These are phyloP conservation scores for Malurus splendens DNA, from an alignment of 2,797 vertebrate genomes.

Conservation along the genomic window DNA sequence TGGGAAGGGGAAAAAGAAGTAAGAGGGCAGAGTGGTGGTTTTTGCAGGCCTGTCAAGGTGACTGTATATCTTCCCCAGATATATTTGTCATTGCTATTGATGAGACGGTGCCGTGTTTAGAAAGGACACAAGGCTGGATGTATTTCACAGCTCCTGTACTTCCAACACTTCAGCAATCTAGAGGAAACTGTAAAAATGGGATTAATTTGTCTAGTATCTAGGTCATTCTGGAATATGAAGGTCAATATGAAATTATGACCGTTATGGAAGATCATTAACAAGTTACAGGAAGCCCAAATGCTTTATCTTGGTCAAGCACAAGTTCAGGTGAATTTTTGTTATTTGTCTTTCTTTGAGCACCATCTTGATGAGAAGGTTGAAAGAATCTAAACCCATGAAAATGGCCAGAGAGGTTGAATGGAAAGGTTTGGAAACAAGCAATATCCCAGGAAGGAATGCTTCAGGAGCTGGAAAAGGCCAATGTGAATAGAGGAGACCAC, in stretches of 20 bases:
- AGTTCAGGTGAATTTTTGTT: background rate
- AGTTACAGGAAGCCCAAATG: background rate
- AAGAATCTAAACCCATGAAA: background rate
- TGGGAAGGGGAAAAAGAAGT: background rate
- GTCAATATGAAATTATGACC: background rate
- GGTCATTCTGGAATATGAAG: background rate
- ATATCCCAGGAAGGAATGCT: background rate
- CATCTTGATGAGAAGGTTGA: background rate
- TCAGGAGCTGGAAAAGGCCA: slow-evolving; percentile 17
- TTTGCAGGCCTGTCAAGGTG: background rate
- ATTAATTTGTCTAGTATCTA: background rate
- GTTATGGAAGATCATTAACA: background rate
- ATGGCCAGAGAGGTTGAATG: background rate
- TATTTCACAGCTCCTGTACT: background rate
- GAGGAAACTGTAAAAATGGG: background rate
- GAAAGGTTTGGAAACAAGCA: slow-evolving; percentile 14
- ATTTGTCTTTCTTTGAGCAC: background rate
- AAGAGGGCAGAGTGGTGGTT: background rate
- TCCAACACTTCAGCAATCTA: background rate
- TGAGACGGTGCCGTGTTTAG: background rate
- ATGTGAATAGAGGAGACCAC: background rate
- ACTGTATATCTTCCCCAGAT: background rate
- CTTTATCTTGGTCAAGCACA: background rate
- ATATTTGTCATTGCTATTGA: background rate
- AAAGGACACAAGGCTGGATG: background rate